Conservation (phyloP, 2,113 vertebrate species). For the Parotia lawesii region DNA sequence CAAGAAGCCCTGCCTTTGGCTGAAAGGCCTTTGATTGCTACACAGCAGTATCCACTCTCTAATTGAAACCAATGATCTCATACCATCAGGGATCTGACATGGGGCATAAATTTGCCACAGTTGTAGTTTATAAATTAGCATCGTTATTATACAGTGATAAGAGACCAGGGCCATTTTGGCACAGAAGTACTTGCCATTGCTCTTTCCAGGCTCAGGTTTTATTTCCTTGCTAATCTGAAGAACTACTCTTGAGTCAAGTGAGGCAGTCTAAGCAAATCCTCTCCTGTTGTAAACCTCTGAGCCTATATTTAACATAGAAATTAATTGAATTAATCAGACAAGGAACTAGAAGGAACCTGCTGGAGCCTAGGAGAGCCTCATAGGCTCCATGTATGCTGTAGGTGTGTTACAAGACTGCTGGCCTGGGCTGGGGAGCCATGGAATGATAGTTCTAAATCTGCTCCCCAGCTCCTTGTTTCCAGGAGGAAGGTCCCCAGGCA, state of each 20-base stretch:
- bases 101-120: neutral
- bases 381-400: neutral
- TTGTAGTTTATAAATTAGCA: neutral
- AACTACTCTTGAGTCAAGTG: neutral
- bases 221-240: constrained; percentile 13
- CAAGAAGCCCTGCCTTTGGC: neutral
- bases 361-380: neutral
- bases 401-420: neutral
- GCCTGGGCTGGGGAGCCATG: neutral
- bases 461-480: neutral
- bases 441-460: neutral
- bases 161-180: neutral
- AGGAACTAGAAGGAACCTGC: neutral
- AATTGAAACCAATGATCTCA: neutral
- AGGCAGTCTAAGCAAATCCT: neutral
- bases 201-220: neutral
- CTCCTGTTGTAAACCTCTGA: neutral
- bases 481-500: neutral
- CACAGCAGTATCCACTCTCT: neutral
- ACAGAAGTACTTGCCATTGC: neutral
- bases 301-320: neutral
- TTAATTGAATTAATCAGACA: neutral
- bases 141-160: neutral
- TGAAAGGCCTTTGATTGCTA: neutral
- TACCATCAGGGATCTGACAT: neutral